These are phyloP conservation scores for Squalus acanthias DNA, from an alignment of 2,797 vertebrate genomes.

Conservation along the genomic window DNA sequence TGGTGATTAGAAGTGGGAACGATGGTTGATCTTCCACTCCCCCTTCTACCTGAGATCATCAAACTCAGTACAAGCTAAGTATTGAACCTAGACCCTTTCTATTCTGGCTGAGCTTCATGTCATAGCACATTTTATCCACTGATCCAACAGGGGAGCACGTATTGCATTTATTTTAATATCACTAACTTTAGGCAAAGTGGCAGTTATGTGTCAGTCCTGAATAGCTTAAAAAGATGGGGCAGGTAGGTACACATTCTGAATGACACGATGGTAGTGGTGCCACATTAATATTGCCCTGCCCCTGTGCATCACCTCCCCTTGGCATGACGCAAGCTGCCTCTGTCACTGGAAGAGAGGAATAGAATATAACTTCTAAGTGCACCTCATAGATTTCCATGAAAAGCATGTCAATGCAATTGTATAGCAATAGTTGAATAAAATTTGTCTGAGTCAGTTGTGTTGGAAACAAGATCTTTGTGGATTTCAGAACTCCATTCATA, in stretches of 20 bases:
- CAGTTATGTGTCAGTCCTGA: neutral
- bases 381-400: neutral
- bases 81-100: neutral
- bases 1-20: neutral
- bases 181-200: neutral
- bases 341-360: neutral
- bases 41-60: neutral
- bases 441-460: neutral
- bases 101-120: neutral
- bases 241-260: neutral
- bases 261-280: neutral
- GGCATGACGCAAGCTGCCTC: neutral
- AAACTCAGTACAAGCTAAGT: neutral
- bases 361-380: neutral
- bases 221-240: neutral
- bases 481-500: neutral
- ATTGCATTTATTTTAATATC: slow-evolving; percentile 26
- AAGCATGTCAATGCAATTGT: neutral
- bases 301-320: neutral
- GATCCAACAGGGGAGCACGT: neutral
- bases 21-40: neutral
- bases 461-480: neutral
- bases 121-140: neutral
- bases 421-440: neutral
- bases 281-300: neutral